Percentiles rank a stretch among this genome's conserved stretches.
Evolutionary conservation across 2,888 invertebrate genomes (phyloP).

Genomic region (Drosophila parthenogenetica): DNA sequence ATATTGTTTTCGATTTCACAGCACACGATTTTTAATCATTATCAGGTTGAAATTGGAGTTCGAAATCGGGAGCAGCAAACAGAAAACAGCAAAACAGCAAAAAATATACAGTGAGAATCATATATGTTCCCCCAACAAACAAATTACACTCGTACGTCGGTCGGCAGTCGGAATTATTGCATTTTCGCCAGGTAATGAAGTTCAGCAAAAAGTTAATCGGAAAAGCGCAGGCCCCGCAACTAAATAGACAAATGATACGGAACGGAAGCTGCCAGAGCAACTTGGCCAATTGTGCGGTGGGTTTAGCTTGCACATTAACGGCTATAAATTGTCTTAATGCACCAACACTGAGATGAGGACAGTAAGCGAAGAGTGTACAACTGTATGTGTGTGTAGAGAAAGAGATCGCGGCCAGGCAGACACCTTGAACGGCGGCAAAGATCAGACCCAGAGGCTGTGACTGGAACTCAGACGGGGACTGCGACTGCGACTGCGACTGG

Average conservation of each 20-base stretch:
- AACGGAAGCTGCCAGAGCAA: conserved; percentile 81
- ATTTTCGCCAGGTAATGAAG: conserved; percentile 79
- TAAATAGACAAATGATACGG: conserved; percentile 84
- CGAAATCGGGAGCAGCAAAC: conserved; percentile 8
- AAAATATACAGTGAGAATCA: conserved; percentile 33
- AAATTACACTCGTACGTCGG: conserved; percentile 55
- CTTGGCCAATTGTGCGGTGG: conserved; percentile 78
- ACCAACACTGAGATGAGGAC: conserved; percentile 31
- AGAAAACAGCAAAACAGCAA: too few relatives aligned
- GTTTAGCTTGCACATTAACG: conserved; percentile 82
- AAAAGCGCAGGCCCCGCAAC: conserved; percentile 78
- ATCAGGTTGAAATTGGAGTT: conserved; percentile 30
- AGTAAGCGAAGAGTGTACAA: neutral
- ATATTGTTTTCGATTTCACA: conserved; percentile 70
- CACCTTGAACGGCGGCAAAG: conserved; percentile 80
- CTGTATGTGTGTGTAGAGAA: conserved; percentile 13
- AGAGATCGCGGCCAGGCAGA: conserved; percentile 56
- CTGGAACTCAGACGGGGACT: conserved; percentile 10
- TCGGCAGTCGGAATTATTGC: conserved; percentile 56
- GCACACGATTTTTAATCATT: conserved; percentile 77
- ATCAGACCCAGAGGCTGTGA: conserved; percentile 71
- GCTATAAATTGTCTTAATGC: conserved; percentile 81
- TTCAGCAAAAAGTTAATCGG: conserved; percentile 82
- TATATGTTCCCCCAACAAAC: conserved; percentile 59
- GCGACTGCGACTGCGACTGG: neutral